These are phyloP conservation scores for Lasius platythorax DNA, from an alignment of 2,888 invertebrate genomes.

Conservation along the genomic window DNA sequence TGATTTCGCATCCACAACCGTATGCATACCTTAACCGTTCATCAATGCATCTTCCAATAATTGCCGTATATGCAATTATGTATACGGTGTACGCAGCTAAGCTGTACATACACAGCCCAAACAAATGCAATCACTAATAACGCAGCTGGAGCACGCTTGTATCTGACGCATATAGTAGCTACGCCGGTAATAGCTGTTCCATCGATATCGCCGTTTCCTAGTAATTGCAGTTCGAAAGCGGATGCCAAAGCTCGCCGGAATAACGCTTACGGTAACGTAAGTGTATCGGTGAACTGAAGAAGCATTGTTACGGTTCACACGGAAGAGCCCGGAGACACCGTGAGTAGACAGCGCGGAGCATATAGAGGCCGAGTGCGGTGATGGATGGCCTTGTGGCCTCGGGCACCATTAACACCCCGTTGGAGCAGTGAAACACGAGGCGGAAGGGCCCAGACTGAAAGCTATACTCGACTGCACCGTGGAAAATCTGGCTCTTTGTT, in stretches of 20 bases:
- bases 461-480: conserved; percentile 58
- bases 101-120: conserved; percentile 33
- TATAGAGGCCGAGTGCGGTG: conserved; percentile 70
- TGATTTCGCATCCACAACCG: background rate
- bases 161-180: conserved; percentile 37
- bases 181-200: conserved; percentile 46
- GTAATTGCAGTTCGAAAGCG: conserved; percentile 53
- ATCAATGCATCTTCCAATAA: conserved; percentile 48
- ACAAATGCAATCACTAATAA: conserved; percentile 51
- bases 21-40: background rate
- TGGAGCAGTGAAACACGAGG: conserved; percentile 64
- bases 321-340: conserved; percentile 71
- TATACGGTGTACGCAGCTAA: conserved; percentile 22
- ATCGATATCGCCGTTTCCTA: conserved; percentile 50
- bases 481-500: conserved; percentile 72
- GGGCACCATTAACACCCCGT: conserved; percentile 79
- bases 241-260: conserved; percentile 44
- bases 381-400: conserved; percentile 78
- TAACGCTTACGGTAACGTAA: conserved; percentile 60
- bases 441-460: conserved; percentile 57
- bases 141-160: conserved; percentile 28
- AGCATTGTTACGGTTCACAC: conserved; percentile 70
- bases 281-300: conserved; percentile 73
- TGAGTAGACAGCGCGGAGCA: conserved; percentile 68
- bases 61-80: conserved; percentile 39